Percentiles rank a stretch among this genome's conserved stretches.
These are phyloP conservation scores for Merops nubicus DNA, from an alignment of 2,113 vertebrate genomes.

Conservation along the genomic window DNA sequence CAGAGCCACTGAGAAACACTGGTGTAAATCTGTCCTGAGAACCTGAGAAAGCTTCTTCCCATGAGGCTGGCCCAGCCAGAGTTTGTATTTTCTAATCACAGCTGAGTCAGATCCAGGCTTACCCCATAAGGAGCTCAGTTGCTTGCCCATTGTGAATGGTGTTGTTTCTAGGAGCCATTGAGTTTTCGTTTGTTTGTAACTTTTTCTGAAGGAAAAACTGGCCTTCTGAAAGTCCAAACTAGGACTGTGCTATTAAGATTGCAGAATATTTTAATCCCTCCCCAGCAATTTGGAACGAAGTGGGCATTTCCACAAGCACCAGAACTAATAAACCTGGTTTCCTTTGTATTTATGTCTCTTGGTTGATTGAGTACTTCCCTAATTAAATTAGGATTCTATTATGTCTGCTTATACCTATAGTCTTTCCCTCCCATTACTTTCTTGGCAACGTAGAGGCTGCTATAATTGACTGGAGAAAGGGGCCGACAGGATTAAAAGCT, in stretches of 20 bases:
- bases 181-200: not conserved
- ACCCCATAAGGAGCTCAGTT: not conserved
- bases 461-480: conserved; percentile 13
- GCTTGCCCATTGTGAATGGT: accelerated
- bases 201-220: not conserved
- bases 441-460: not conserved
- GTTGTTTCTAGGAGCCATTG: not conserved
- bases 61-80: not conserved
- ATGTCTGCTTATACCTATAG: conserved; percentile 49
- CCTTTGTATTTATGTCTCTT: conserved; percentile 43
- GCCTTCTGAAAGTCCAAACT: no score
- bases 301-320: conserved; percentile 20
- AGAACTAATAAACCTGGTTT: conserved; percentile 57
- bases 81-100: not conserved
- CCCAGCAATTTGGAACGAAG: not conserved
- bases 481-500: not conserved
- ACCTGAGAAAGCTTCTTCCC: not conserved
- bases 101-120: not conserved
- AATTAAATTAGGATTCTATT: conserved; percentile 63
- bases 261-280: not conserved
- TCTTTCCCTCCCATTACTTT: conserved; percentile 9
- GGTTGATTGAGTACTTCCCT: conserved; percentile 53
- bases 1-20: not conserved
- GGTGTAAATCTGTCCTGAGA: no score
- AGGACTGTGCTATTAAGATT: not conserved